A percentile compares a stretch with the other conserved stretches of the same genome.
phyloP scores from a whole-genome alignment of 1,140 invertebrate species.

The Achatina immaculata region DNA sequence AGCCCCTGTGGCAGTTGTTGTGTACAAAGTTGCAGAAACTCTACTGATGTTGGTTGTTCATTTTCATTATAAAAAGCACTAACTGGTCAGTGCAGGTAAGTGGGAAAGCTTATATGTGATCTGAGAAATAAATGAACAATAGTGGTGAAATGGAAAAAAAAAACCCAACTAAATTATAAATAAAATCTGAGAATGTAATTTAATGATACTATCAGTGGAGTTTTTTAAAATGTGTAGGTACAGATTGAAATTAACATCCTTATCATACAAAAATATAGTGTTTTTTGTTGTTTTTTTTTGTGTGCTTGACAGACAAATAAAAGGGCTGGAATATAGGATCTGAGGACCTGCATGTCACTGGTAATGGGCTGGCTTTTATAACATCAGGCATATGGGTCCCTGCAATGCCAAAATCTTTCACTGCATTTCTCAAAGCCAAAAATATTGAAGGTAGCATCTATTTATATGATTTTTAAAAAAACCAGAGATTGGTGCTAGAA shows the following conservation, averaged over 20 bases:
- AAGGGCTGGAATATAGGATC: neutral
- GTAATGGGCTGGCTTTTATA: constrained; percentile 13
- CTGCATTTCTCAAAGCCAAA: neutral
- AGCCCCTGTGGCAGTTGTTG: neutral
- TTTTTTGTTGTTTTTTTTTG: no score
- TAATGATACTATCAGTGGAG: no score
- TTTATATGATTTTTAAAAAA: constrained; percentile 8
- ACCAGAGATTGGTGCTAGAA: neutral
- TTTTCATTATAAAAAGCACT: neutral
- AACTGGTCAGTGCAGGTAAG: neutral
- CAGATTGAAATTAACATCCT: no score
- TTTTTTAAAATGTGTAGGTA: no score
- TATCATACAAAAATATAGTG: no score
- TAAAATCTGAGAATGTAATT: no score
- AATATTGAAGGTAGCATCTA: neutral
- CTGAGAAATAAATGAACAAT: no score
- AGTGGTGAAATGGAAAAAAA: no score
- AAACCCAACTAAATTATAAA: no score
- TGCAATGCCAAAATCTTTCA: neutral
- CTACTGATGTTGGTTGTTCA: neutral
- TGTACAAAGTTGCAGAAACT: neutral
- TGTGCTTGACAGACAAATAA: neutral
- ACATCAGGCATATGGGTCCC: neutral
- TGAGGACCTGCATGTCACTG: constrained; percentile 13
- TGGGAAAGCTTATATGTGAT: no score